Percentiles rank a stretch among this genome's conserved stretches.
phyloP scores from a whole-genome alignment of 2,113 vertebrate genomes.

The Scophthalmus maximus region DNA sequence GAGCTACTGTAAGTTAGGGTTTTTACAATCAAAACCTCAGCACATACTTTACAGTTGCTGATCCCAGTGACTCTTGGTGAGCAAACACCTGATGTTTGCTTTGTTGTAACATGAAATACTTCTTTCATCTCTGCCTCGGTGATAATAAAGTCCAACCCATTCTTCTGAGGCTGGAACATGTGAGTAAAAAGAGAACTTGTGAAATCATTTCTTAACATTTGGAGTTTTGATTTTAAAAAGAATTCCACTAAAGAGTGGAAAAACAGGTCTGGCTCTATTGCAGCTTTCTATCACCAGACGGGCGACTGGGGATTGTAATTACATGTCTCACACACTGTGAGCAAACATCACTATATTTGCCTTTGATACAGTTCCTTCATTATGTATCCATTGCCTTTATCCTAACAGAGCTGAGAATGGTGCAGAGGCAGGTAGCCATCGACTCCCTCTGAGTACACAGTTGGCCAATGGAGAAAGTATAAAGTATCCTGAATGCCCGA shows the following conservation, averaged over 20 bases:
- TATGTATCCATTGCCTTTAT: slow-evolving; percentile 1
- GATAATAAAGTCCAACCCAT: no score
- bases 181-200: no score
- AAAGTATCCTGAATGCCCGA: no score
- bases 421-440: neutral
- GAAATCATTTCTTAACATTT: no score
- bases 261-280: neutral
- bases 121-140: no score
- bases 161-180: no score
- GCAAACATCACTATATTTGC: slow-evolving; percentile 6
- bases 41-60: no score
- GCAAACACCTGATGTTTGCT: no score
- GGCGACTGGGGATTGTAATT: neutral
- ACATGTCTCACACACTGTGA: neutral
- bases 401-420: slow-evolving; percentile 1
- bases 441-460: neutral
- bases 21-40: no score
- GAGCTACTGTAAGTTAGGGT: no score
- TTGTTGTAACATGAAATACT: no score
- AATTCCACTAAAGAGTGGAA: neutral
- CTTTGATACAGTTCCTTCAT: neutral
- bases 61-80: no score
- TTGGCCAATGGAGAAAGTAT: neutral
- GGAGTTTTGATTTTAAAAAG: neutral
- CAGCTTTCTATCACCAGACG: neutral